A percentile compares a stretch with the other conserved stretches of the same genome.
These are phyloP conservation scores for Pogonocichla stellata DNA, from an alignment of 2,113 vertebrate species.

Conservation along the genomic window DNA sequence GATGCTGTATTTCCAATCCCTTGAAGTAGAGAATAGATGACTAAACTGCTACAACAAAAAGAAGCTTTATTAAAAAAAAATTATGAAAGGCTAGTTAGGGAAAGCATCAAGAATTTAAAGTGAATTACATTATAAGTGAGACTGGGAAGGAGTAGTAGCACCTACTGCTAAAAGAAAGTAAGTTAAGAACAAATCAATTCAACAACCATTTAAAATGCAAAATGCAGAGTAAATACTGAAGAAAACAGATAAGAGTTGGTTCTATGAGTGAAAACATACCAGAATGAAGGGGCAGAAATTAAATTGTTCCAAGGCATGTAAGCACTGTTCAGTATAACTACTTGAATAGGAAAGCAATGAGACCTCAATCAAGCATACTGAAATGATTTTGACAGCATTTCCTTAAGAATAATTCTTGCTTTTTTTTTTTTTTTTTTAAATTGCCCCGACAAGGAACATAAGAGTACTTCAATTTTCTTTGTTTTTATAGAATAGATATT, in stretches of 20 bases:
- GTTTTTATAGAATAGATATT: not conserved
- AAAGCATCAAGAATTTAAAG: not conserved
- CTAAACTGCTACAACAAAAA: not conserved
- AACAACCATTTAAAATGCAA: not conserved
- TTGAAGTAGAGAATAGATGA: not conserved
- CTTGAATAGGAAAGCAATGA: not conserved
- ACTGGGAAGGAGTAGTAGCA: not conserved
- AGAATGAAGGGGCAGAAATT: not conserved
- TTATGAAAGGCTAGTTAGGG: not conserved
- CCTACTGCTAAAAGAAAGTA: not conserved
- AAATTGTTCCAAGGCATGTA: not conserved
- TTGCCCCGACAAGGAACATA: not conserved
- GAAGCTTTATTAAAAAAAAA: not conserved
- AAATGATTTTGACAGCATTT: not conserved
- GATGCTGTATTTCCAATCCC: not conserved
- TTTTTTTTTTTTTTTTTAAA: not conserved
- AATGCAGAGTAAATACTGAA: not conserved
- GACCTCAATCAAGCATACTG: not conserved
- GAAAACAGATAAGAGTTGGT: not conserved
- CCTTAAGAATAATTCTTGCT: not conserved
- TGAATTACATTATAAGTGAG: not conserved
- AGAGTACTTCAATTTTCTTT: not conserved
- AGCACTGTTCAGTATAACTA: not conserved
- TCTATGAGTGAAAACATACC: not conserved
- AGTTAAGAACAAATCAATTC: not conserved